These are phyloP conservation scores for Gymnoscopelus microlampas DNA, from an alignment of 2,797 vertebrate species.

Conservation along the genomic window DNA sequence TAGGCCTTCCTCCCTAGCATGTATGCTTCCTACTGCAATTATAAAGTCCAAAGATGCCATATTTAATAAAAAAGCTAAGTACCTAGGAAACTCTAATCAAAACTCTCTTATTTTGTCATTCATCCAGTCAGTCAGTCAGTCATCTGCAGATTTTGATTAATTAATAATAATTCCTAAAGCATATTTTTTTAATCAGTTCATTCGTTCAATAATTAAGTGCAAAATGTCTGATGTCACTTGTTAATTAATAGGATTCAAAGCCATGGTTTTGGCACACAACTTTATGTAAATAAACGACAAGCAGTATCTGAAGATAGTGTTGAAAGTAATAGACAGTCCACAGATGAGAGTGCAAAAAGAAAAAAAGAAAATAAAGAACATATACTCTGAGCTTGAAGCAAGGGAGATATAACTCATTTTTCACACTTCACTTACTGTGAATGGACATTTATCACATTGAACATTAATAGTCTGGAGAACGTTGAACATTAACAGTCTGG, in stretches of 20 bases:
- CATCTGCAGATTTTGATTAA: too few relatives aligned
- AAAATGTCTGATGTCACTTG: neutral
- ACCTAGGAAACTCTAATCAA: too few relatives aligned
- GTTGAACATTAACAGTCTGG: neutral
- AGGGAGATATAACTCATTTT: constrained; percentile 26
- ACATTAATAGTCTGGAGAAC: constrained; percentile 21
- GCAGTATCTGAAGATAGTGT: constrained; percentile 31
- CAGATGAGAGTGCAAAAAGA: constrained; percentile 3
- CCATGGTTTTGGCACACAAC: constrained; percentile 30
- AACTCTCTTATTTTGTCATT: too few relatives aligned
- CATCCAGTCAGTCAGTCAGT: too few relatives aligned
- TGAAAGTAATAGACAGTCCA: constrained; percentile 29
- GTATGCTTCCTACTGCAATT: too few relatives aligned
- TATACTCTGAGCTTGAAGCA: neutral
- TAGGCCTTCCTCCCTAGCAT: too few relatives aligned
- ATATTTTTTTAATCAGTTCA: neutral
- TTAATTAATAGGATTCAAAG: constrained; percentile 18
- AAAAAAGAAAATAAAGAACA: neutral
- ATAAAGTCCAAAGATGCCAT: too few relatives aligned
- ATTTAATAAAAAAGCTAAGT: too few relatives aligned
- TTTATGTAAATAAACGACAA: constrained; percentile 38
- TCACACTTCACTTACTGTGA: constrained; percentile 36
- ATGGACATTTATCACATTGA: constrained; percentile 24
- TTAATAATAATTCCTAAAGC: neutral
- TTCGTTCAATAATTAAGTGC: constrained; percentile 1